These are phyloP conservation scores for Hippocampus mohnikei DNA, from an alignment of 2,113 vertebrate species.

Conservation along the genomic window DNA sequence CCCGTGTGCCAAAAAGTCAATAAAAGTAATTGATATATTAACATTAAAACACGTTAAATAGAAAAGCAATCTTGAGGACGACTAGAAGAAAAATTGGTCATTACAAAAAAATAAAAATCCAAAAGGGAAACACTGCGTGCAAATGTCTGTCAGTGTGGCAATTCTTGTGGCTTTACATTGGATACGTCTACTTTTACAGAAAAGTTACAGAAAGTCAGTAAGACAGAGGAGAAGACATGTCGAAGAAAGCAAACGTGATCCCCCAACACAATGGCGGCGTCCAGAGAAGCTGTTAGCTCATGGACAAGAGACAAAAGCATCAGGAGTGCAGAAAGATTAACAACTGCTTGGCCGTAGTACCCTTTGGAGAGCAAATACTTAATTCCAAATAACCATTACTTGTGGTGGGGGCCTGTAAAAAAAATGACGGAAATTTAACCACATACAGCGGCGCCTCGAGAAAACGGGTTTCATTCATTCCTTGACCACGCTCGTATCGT, in stretches of 20 bases:
- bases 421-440: constrained; percentile 76
- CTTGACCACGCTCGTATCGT: background rate
- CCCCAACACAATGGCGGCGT: constrained; percentile 70
- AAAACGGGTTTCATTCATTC: background rate
- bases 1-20: constrained; percentile 47
- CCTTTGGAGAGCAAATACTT: constrained; percentile 98
- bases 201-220: constrained; percentile 67
- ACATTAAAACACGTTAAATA: constrained; percentile 54
- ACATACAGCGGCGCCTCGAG: constrained; percentile 51
- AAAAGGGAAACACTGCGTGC: constrained; percentile 66
- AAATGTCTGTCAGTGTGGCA: constrained; percentile 69
- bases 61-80: constrained; percentile 64
- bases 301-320: constrained; percentile 99
- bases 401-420: constrained; percentile 94
- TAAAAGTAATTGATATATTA: constrained; percentile 42
- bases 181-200: constrained; percentile 58
- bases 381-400: constrained; percentile 87
- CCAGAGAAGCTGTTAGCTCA: constrained; percentile 98
- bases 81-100: constrained; percentile 60
- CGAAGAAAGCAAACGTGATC: constrained; percentile 72
- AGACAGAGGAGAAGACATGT: constrained; percentile 70
- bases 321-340: constrained; percentile 84
- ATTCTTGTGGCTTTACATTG: constrained; percentile 34
- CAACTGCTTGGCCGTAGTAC: constrained; percentile 95
- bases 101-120: constrained; percentile 23